Percentiles rank a stretch among this genome's conserved stretches.
Conservation (phyloP, 2,888 invertebrate genomes). For the Tetramorium bicarinatum region DNA sequence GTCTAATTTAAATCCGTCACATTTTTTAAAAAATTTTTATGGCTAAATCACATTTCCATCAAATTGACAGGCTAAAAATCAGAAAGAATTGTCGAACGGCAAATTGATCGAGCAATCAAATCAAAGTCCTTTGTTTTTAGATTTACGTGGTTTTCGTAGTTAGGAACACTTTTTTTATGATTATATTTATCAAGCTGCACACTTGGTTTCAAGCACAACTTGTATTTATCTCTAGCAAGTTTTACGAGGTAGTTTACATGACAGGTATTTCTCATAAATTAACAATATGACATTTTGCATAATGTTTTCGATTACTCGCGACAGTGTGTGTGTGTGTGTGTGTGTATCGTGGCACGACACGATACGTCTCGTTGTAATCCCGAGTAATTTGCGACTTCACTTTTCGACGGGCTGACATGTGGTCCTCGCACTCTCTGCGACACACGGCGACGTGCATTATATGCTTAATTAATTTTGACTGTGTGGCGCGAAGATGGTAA, state of each 20-base stretch:
- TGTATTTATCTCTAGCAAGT: neutral
- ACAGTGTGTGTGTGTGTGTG: neutral
- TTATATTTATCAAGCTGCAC: neutral
- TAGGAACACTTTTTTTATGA: neutral
- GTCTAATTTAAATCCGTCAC: neutral
- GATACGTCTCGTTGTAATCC: conserved; percentile 23
- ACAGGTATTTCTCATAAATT: neutral
- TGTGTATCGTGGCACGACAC: neutral
- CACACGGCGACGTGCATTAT: conserved; percentile 31
- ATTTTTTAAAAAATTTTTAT: conserved; percentile 12
- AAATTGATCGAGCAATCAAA: neutral
- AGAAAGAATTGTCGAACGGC: neutral
- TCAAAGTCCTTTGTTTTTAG: neutral
- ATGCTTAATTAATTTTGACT: conserved; percentile 54
- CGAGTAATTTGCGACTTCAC: conserved; percentile 41
- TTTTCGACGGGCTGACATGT: conserved; percentile 26
- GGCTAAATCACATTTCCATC: neutral
- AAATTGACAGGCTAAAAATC: neutral
- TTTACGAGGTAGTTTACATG: neutral
- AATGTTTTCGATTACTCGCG: conserved; percentile 30
- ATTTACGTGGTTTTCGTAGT: neutral
- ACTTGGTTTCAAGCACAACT: neutral
- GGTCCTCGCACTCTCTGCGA: conserved; percentile 17
- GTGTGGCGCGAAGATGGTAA: conserved; percentile 45
- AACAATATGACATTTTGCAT: neutral